Evolutionary conservation across 2,113 vertebrate genomes (phyloP).

Genomic region (Sclerurus mexicanus): DNA sequence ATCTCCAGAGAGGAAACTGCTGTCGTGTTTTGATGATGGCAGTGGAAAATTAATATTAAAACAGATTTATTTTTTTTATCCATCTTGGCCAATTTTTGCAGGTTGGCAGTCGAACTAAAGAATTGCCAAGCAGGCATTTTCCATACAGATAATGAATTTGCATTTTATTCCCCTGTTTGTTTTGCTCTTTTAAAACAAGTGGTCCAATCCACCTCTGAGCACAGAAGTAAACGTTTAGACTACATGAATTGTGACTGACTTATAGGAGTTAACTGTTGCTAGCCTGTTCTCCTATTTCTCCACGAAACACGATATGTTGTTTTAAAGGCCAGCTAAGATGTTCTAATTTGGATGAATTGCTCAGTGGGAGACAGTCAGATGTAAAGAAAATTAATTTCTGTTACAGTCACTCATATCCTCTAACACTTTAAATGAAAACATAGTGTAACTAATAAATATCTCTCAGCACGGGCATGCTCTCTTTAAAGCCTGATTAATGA

Average conservation of each 20-base stretch:
- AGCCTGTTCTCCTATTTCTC: background rate
- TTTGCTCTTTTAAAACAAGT: slow-evolving; percentile 12
- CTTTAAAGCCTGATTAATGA: slow-evolving; percentile 44
- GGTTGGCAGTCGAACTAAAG: background rate
- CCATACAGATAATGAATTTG: background rate
- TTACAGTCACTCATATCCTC: slow-evolving; percentile 25
- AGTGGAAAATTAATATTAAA: slow-evolving; percentile 43
- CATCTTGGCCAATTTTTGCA: background rate
- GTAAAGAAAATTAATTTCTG: slow-evolving; percentile 28
- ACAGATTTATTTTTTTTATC: background rate
- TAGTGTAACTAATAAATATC: slow-evolving; percentile 49
- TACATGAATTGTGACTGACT: background rate
- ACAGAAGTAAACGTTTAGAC: background rate
- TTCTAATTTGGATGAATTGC: slow-evolving; percentile 18
- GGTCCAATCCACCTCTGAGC: background rate
- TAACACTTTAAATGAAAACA: slow-evolving; percentile 42
- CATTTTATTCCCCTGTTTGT: slow-evolving; percentile 29
- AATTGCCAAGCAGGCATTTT: background rate
- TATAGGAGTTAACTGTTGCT: background rate
- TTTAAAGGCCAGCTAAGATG: slow-evolving; percentile 6
- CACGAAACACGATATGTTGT: background rate
- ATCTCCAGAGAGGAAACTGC: background rate
- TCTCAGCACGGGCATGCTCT: background rate
- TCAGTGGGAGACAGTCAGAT: slow-evolving; percentile 6
- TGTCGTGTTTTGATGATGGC: background rate